These are phyloP conservation scores for Engystomops pustulosus DNA, from an alignment of 2,113 vertebrate genomes.

Conservation along the genomic window DNA sequence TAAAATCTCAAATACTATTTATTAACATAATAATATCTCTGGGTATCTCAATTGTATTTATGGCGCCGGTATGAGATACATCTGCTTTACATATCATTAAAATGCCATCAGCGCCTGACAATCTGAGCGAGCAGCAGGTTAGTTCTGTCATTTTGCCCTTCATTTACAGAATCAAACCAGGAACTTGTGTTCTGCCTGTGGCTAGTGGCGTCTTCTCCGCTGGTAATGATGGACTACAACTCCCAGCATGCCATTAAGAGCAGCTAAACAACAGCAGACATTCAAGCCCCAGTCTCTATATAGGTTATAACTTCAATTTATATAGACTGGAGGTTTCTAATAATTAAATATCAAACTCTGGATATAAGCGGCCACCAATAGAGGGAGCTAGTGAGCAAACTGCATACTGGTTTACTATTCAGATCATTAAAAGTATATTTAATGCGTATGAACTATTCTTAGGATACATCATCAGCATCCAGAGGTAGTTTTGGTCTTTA, in stretches of 20 bases:
- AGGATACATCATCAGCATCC: no score
- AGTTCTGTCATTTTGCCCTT: neutral
- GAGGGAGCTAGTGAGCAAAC: no score
- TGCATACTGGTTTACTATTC: no score
- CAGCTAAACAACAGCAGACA: neutral
- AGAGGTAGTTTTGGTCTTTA: no score
- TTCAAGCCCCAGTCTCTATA: neutral
- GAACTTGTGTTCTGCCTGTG: neutral
- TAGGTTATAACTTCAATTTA: neutral
- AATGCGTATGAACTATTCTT: no score
- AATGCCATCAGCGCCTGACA: conserved; percentile 35
- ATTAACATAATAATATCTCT: conserved; percentile 43
- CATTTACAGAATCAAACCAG: conserved; percentile 7
- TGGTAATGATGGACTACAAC: neutral
- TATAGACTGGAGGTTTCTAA: no score
- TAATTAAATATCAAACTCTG: no score
- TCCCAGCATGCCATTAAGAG: conserved; percentile 4
- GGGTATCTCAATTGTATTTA: conserved; percentile 40
- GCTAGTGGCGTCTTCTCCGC: neutral
- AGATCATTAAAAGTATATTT: no score
- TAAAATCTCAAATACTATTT: conserved; percentile 47
- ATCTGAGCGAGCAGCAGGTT: conserved; percentile 26
- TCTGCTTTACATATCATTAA: conserved; percentile 50
- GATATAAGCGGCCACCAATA: no score
- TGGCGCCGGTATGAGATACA: neutral